These are phyloP conservation scores for Spicauda simplicius DNA, from an alignment of 2,888 invertebrate species.

Conservation along the genomic window DNA sequence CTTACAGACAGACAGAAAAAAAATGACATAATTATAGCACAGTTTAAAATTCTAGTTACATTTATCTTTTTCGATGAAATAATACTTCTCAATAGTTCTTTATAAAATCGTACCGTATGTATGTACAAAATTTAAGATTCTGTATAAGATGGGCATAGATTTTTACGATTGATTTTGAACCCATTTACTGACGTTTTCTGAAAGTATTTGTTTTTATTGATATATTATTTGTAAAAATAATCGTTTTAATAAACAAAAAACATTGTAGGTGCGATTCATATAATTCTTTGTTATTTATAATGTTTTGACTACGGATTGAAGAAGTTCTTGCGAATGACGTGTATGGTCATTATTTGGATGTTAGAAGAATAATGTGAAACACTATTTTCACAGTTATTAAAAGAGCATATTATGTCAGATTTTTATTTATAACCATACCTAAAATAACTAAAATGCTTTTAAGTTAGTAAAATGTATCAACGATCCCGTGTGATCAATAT, in stretches of 20 bases:
- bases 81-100: neutral
- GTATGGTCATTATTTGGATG: constrained; percentile 58
- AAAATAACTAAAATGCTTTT: too few species aligned
- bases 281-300: neutral
- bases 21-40: too few species aligned
- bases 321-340: constrained; percentile 46
- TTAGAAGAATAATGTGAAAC: constrained; percentile 63
- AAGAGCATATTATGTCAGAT: constrained; percentile 60
- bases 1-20: too few species aligned
- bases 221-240: too few species aligned
- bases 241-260: too few species aligned
- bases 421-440: constrained; percentile 49
- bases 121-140: neutral
- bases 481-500: too few species aligned
- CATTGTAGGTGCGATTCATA: neutral
- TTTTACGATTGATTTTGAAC: constrained; percentile 7
- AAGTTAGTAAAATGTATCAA: too few species aligned
- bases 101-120: too few species aligned
- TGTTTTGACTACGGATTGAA: constrained; percentile 34
- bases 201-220: constrained; percentile 26
- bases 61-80: too few species aligned
- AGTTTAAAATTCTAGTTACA: too few species aligned
- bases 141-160: neutral
- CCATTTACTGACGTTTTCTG: constrained; percentile 47
- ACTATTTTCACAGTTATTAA: constrained; percentile 73